Conservation (phyloP, 2,888 invertebrate species). For the Spicauda simplicius region DNA sequence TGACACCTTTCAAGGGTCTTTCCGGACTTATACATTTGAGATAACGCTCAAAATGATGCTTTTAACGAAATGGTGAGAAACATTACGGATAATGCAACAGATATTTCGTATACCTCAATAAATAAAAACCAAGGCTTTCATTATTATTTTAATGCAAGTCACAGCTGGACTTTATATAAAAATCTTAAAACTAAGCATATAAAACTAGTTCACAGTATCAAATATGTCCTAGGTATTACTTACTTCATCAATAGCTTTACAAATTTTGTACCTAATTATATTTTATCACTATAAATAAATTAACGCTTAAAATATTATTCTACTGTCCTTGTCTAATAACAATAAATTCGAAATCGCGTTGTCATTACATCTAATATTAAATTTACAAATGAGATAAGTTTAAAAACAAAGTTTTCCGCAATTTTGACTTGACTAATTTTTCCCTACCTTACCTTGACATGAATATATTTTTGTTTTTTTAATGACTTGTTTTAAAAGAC, state of each 20-base stretch:
- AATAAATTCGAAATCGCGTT: conserved; percentile 16
- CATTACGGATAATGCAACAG: too few relatives aligned
- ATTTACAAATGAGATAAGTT: neutral
- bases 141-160: neutral
- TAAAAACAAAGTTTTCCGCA: neutral
- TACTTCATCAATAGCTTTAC: neutral
- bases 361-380: neutral
- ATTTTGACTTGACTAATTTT: neutral
- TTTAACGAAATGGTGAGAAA: too few relatives aligned
- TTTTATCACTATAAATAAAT: conserved; percentile 28
- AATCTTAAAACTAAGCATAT: conserved; percentile 4
- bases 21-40: too few relatives aligned
- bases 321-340: conserved; percentile 6
- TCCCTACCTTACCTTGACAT: neutral
- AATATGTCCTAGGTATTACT: neutral
- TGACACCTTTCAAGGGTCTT: too few relatives aligned
- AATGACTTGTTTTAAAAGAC: too few relatives aligned
- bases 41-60: too few relatives aligned
- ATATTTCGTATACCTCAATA: too few relatives aligned
- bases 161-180: conserved; percentile 16
- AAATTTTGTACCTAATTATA: conserved; percentile 5
- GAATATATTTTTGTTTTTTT: too few relatives aligned
- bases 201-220: neutral
- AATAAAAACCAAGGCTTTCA: neutral
- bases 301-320: conserved; percentile 21